Conservation (phyloP, 1,140 invertebrate genomes). For the Holcopasites calliopsidis region DNA sequence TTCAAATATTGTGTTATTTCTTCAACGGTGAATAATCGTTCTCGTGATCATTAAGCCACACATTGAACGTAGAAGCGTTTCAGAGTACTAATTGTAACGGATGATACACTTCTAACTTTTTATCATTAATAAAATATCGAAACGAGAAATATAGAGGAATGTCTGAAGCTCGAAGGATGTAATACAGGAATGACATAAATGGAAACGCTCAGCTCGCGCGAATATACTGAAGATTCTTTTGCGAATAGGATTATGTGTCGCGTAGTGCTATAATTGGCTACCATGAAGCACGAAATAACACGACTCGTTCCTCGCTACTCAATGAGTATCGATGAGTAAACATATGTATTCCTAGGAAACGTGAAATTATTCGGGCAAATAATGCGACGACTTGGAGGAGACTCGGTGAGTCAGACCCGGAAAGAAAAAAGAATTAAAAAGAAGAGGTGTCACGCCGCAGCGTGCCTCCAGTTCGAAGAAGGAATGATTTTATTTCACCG, state of each 20-base stretch:
- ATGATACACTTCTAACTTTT: no score
- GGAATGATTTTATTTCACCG: no score
- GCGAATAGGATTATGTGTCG: neutral
- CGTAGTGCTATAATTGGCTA: neutral
- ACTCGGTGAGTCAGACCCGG: neutral
- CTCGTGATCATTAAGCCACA: neutral
- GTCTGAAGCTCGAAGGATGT: no score
- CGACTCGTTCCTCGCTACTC: no score
- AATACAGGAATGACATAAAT: no score
- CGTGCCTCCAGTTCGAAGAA: neutral
- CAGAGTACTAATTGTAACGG: no score
- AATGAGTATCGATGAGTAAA: neutral
- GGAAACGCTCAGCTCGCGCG: no score
- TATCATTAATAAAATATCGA: no score
- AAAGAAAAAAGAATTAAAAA: neutral
- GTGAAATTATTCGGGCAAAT: neutral
- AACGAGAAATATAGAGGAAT: neutral
- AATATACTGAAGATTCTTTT: neutral
- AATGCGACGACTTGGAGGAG: neutral
- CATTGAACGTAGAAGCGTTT: neutral
- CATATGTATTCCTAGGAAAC: neutral
- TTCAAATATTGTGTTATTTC: neutral
- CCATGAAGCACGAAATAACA: neutral
- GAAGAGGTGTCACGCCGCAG: neutral
- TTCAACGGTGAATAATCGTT: neutral